Evolutionary conservation across 1,140 invertebrate species (phyloP), one percentile per base, ranked within the genome.

Genomic region (Tenebrio molitor): DNA sequence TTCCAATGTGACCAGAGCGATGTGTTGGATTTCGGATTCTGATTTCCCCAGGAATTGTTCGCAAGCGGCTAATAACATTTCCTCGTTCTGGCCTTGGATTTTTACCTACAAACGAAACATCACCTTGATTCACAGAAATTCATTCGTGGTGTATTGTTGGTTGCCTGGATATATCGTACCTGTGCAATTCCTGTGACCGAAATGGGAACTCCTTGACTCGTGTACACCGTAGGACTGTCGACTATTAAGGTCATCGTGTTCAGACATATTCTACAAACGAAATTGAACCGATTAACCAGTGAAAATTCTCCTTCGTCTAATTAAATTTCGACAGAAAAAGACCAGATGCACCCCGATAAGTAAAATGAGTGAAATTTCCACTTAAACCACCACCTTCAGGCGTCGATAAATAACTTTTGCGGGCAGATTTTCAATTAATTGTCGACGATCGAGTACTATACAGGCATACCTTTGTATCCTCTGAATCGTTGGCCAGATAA

Each of bases 121-220:
- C 2, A 4, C 12, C 15, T 63, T 15, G n/a, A 63, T 63, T 21
- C n/a, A 2, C 12, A 15, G n/a, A n/a, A n/a, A n/a, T n/a, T n/a
- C n/a, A n/a, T n/a, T n/a, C n/a, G n/a, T n/a, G n/a, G n/a, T n/a
- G 15, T 33, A 23, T 25, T 19, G 12, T 1, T 14, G 1, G n/a
- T 62, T 62, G 12, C 7, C 25, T 34, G n/a, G 7, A 6, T 14
- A 14, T 23, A 21, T 77, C 21, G 73, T 88, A 95, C 94, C 90
- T 97, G 97, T 53, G 97, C 97, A 80, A 98, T 97, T 74, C 97
- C 97, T 33, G 96, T 98, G 7, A 99, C 96, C 33, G 96, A 97
- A 83, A 99, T 97, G 10, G 97, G 95, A 23, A 99, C 97, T 65
- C 97, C 97, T 84, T 97, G 95, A 80, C 94, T 94, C 17, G 97